Evolutionary conservation across 2,113 vertebrate species (phyloP).

Genomic region (Galeopterus variegatus): DNA sequence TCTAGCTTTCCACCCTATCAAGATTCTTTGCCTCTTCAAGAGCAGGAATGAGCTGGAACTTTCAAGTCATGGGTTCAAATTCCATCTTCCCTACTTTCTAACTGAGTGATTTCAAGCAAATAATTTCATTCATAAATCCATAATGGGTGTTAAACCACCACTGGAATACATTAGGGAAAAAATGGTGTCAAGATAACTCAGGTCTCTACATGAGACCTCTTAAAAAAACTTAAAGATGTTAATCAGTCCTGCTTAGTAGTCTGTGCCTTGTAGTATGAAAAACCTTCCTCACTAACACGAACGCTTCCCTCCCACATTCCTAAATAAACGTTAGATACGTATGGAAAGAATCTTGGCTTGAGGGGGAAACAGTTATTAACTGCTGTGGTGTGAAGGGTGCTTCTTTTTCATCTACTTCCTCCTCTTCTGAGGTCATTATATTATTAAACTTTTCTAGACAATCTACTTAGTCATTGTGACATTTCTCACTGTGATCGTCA

Average conservation of each 20-base stretch:
- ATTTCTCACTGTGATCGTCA: neutral
- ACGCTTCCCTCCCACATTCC: neutral
- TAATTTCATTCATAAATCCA: neutral
- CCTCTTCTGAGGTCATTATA: neutral
- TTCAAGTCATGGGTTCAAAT: neutral
- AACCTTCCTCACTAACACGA: neutral
- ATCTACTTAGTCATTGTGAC: neutral
- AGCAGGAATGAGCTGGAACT: neutral
- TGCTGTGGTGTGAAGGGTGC: neutral
- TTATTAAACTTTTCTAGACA: neutral
- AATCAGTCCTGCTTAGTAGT: neutral
- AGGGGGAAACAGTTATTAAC: neutral
- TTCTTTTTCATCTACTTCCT: neutral
- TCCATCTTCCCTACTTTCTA: neutral
- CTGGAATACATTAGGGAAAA: neutral
- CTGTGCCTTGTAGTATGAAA: neutral
- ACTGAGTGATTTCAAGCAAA: neutral
- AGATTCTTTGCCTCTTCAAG: conserved; percentile 16
- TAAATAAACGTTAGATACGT: conserved; percentile 11
- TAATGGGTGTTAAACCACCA: neutral
- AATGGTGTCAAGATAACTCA: neutral
- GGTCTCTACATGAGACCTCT: neutral
- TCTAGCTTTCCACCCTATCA: neutral
- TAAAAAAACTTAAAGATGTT: neutral
- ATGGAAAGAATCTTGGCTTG: neutral